phyloP scores from a whole-genome alignment of 1,140 invertebrate genomes.

The Chironomus striatipennis region DNA sequence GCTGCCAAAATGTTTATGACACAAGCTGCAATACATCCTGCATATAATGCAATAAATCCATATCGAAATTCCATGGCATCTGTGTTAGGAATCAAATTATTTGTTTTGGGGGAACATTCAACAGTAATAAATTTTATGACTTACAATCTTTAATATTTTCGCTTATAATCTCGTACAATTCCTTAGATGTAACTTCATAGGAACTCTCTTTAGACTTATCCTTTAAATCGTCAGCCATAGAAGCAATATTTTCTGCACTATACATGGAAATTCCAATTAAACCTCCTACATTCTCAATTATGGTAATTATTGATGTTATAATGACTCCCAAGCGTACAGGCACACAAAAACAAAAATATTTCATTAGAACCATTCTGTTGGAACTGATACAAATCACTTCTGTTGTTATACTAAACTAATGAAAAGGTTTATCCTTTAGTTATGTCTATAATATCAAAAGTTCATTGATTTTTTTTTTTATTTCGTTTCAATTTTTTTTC shows the following conservation, averaged over 20 bases:
- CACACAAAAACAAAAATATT: background rate
- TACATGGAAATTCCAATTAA: background rate
- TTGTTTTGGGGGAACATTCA: too few relatives aligned
- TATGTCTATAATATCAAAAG: too few relatives aligned
- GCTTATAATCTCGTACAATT: background rate
- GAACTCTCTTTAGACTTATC: background rate
- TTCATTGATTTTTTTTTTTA: too few relatives aligned
- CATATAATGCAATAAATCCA: background rate
- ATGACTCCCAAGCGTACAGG: background rate
- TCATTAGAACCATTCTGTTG: conserved; percentile 3
- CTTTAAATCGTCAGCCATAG: background rate
- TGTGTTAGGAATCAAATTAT: background rate
- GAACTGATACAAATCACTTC: too few relatives aligned
- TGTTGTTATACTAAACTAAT: too few relatives aligned
- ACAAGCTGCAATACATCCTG: background rate
- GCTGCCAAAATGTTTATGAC: background rate
- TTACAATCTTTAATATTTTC: background rate
- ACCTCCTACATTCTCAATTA: background rate
- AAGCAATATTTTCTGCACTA: background rate
- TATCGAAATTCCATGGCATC: background rate
- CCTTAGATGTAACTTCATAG: background rate
- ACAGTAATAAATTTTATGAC: background rate
- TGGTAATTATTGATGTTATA: background rate
- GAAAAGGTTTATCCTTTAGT: too few relatives aligned
- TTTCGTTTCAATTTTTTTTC: too few relatives aligned